These are phyloP conservation scores for Pituophis catenifer DNA, from an alignment of 2,113 vertebrate genomes.

Conservation along the genomic window DNA sequence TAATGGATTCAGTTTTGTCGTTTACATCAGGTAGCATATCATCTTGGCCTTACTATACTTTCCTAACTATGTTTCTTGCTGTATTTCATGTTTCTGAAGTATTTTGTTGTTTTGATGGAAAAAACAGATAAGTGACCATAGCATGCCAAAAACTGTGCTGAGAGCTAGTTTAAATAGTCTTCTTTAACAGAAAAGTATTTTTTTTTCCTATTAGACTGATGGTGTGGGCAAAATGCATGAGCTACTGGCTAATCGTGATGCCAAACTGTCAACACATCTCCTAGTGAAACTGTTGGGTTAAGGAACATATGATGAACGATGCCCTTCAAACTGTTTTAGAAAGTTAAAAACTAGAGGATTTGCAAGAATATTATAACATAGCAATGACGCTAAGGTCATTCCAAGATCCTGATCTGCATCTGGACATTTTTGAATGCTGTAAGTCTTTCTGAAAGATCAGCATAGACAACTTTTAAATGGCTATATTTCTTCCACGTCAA, in stretches of 20 bases:
- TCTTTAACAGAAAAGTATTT: slow-evolving; percentile 2
- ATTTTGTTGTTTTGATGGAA: background rate
- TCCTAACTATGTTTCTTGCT: background rate
- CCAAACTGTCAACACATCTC: slow-evolving; percentile 25
- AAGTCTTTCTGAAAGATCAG: background rate
- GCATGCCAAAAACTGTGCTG: background rate
- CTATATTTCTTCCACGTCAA: background rate
- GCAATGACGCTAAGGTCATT: slow-evolving; percentile 2
- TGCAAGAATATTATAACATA: slow-evolving; percentile 13
- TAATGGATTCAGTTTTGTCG: background rate
- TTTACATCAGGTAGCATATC: background rate
- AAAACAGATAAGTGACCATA: background rate
- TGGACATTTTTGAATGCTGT: background rate
- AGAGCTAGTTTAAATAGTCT: background rate
- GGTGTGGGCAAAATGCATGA: background rate
- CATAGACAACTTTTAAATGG: background rate
- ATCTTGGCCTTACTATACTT: background rate
- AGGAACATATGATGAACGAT: slow-evolving; percentile 16
- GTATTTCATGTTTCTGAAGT: background rate
- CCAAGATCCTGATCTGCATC: background rate
- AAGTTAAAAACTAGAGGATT: background rate
- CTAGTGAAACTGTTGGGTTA: slow-evolving; percentile 14
- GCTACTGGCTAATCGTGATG: background rate
- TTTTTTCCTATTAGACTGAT: slow-evolving; percentile 12
- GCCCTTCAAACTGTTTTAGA: background rate